A percentile compares a stretch with the other conserved stretches of the same genome.
Conservation (phyloP, 2,797 vertebrate species). For the Thripadectes ignobilis region DNA sequence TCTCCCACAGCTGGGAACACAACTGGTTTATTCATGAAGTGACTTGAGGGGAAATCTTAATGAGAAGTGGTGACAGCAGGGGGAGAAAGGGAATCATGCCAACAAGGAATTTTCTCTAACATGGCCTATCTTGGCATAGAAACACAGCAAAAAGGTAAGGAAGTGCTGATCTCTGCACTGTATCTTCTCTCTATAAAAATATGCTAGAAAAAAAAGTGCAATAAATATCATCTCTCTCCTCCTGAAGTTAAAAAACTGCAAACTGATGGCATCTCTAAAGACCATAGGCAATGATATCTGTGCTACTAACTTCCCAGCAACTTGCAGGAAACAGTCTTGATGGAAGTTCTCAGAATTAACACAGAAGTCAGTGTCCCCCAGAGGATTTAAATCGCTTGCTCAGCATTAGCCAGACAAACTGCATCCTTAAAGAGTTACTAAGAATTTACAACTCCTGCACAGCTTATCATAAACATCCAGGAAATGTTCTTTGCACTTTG, state of each 20-base stretch:
- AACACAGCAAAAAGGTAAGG: not conserved
- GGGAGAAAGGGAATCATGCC: not conserved
- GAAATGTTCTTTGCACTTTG: conserved; percentile 21
- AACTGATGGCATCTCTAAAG: not conserved
- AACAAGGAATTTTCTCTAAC: not conserved
- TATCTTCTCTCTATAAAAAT: not conserved
- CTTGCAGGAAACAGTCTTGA: not conserved
- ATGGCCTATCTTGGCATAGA: not conserved
- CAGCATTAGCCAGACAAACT: conserved; percentile 24
- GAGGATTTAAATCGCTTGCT: not conserved
- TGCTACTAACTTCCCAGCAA: not conserved
- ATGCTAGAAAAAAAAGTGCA: not conserved
- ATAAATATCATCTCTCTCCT: not conserved
- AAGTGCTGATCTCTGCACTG: not conserved
- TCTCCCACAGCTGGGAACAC: conserved; percentile 1
- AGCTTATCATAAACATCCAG: conserved; percentile 22
- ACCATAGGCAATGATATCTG: not conserved
- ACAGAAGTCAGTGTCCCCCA: not conserved
- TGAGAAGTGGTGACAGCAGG: not conserved
- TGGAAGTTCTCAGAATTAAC: not conserved
- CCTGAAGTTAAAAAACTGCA: not conserved
- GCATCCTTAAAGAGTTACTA: conserved; percentile 1
- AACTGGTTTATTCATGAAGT: conserved; percentile 2
- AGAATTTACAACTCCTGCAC: conserved; percentile 5
- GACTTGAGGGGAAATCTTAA: not conserved